A percentile compares a stretch with the other conserved stretches of the same genome.
phyloP scores from a whole-genome alignment of 2,113 vertebrate species.

The Anthoscopus minutus region DNA sequence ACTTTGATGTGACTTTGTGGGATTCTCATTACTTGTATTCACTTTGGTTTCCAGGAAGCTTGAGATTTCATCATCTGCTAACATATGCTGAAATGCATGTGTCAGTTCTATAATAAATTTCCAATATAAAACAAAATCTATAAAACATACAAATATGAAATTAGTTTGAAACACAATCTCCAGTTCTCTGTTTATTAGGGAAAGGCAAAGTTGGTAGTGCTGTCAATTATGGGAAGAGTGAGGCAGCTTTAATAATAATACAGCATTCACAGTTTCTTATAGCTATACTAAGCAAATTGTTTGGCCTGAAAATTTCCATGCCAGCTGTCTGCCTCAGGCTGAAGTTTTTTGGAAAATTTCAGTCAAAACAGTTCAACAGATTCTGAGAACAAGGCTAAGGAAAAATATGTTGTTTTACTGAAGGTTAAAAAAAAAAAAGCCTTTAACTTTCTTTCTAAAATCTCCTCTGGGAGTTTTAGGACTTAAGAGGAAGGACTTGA shows the following conservation, averaged over 20 bases:
- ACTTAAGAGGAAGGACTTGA: background rate
- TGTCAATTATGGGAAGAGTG: background rate
- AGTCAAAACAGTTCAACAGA: conserved; percentile 59
- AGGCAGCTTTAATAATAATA: conserved; percentile 53
- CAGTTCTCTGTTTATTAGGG: conserved; percentile 31
- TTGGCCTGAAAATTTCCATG: conserved; percentile 59
- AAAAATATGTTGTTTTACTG: conserved; percentile 46
- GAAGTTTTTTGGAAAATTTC: conserved; percentile 46
- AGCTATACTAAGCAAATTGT: conserved; percentile 58
- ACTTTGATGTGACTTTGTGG: background rate
- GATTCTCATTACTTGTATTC: conserved; percentile 25
- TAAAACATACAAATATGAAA: background rate
- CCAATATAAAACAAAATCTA: conserved; percentile 7
- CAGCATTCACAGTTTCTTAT: conserved; percentile 18
- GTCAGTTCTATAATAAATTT: conserved; percentile 29
- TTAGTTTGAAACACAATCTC: conserved; percentile 16
- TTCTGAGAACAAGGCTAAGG: conserved; percentile 49
- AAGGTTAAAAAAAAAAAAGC: background rate
- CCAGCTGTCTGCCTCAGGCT: conserved; percentile 60
- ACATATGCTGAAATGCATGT: conserved; percentile 22
- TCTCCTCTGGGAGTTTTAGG: background rate
- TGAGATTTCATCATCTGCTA: conserved; percentile 33
- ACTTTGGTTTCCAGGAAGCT: conserved; percentile 10
- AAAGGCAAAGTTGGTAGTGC: background rate
- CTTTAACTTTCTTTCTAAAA: conserved; percentile 7